Percentiles rank a stretch among this genome's conserved stretches.
phyloP scores from a whole-genome alignment of 1,140 invertebrate genomes.

The Littorina saxatilis region DNA sequence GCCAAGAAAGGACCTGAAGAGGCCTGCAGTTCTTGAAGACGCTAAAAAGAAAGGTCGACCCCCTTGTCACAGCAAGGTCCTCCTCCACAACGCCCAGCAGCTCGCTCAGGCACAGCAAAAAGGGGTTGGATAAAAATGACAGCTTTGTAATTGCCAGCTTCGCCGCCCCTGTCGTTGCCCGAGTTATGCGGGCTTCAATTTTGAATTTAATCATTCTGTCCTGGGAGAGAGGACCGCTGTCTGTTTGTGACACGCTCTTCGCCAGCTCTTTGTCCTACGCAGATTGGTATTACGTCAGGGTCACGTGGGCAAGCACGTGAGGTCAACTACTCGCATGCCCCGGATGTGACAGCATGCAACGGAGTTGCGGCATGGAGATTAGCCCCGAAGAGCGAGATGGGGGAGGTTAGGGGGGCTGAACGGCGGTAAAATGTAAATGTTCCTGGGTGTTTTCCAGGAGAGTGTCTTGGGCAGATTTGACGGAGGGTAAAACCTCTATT shows the following conservation, averaged over 20 bases:
- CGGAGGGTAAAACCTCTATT: constrained; percentile 16
- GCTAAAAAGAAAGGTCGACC: constrained; percentile 32
- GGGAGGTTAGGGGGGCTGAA: background rate
- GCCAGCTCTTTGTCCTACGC: constrained; percentile 37
- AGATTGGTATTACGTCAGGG: constrained; percentile 42
- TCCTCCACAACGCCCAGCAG: background rate
- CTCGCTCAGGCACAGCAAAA: background rate
- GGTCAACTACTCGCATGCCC: constrained; percentile 33
- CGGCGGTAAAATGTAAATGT: background rate
- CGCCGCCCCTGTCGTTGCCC: background rate
- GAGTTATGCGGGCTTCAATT: constrained; percentile 38
- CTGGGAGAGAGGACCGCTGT: background rate
- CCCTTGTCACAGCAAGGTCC: constrained; percentile 23
- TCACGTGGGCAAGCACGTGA: constrained; percentile 31
- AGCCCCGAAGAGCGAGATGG: background rate
- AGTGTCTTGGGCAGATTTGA: background rate
- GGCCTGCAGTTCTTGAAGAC: background rate
- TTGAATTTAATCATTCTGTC: constrained; percentile 40
- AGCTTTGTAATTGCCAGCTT: constrained; percentile 34
- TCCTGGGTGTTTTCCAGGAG: background rate
- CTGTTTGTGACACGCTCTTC: constrained; percentile 33
- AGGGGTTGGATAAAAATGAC: constrained; percentile 39
- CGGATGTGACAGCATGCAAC: constrained; percentile 26
- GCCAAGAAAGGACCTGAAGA: background rate
- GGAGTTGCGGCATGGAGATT: constrained; percentile 18